A percentile compares a stretch with the other conserved stretches of the same genome.
Conservation (phyloP, 2,888 invertebrate species). For the Arge pagana region DNA sequence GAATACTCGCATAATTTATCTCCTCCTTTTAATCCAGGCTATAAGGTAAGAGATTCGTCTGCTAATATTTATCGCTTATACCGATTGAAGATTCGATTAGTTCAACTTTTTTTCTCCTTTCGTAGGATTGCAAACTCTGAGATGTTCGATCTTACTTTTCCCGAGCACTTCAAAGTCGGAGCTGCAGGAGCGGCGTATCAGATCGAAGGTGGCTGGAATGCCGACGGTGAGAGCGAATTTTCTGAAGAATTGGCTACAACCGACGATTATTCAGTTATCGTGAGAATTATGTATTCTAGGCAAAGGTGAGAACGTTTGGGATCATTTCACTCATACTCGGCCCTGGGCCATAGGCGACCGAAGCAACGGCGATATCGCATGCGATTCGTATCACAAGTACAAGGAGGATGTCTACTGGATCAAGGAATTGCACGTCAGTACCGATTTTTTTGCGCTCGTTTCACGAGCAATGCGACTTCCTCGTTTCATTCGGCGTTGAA, state of each 20-base stretch:
- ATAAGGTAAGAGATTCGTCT: too few relatives aligned
- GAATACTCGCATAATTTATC: too few relatives aligned
- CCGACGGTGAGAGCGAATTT: slow-evolving; percentile 64
- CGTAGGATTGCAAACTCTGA: too few relatives aligned
- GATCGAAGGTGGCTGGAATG: slow-evolving; percentile 69
- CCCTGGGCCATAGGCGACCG: slow-evolving; percentile 62
- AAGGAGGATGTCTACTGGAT: slow-evolving; percentile 66
- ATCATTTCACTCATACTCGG: slow-evolving; percentile 64
- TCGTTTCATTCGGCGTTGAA: neutral
- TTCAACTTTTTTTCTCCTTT: too few relatives aligned
- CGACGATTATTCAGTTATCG: neutral
- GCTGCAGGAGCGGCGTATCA: slow-evolving; percentile 64
- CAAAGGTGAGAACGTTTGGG: slow-evolving; percentile 72
- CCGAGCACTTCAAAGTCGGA: slow-evolving; percentile 39
- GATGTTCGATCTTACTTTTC: too few relatives aligned
- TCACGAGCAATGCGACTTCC: neutral
- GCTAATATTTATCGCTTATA: too few relatives aligned
- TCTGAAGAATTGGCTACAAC: too few relatives aligned
- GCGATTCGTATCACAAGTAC: slow-evolving; percentile 70
- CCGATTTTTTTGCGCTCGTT: neutral
- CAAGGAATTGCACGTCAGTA: slow-evolving; percentile 60
- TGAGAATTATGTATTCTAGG: slow-evolving; percentile 54
- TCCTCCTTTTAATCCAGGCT: too few relatives aligned
- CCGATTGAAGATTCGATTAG: too few relatives aligned
- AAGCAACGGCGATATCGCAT: slow-evolving; percentile 67